Conservation (phyloP, 2,797 vertebrate species). For the Poeciliopsis gracilis region DNA sequence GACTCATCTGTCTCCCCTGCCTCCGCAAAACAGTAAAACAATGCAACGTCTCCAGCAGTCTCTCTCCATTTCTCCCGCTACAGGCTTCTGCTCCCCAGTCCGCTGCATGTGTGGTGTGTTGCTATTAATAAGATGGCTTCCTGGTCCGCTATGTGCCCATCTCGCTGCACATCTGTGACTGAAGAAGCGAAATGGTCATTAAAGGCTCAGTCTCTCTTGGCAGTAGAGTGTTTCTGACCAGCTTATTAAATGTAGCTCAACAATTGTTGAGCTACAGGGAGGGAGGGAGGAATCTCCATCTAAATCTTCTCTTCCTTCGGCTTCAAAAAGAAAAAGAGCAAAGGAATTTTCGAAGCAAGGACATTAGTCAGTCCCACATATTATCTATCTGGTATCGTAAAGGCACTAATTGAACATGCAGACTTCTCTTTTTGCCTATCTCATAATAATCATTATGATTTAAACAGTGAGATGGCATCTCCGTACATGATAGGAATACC, state of each 20-base stretch:
- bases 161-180: constrained; percentile 74
- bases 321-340: constrained; percentile 70
- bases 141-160: constrained; percentile 67
- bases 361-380: constrained; percentile 73
- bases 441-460: constrained; percentile 80
- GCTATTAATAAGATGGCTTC: constrained; percentile 78
- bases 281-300: constrained; percentile 54
- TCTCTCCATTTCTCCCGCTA: constrained; percentile 34
- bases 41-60: constrained; percentile 44
- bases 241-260: constrained; percentile 81
- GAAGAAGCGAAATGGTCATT: constrained; percentile 77
- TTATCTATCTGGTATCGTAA: constrained; percentile 77
- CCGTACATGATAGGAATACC: constrained; percentile 65
- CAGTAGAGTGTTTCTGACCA: constrained; percentile 76
- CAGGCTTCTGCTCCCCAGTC: constrained; percentile 48
- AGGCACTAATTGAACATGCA: constrained; percentile 81
- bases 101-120: constrained; percentile 57
- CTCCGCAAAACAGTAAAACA: constrained; percentile 62
- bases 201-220: constrained; percentile 71
- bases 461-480: constrained; percentile 74
- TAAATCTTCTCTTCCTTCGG: constrained; percentile 48
- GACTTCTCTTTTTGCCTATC: constrained; percentile 76
- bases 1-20: constrained; percentile 71
- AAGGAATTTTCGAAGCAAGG: constrained; percentile 76
- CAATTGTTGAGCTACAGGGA: constrained; percentile 67